A percentile compares a stretch with the other conserved stretches of the same genome.
These are phyloP conservation scores for Alectura lathami DNA, from an alignment of 2,113 vertebrate species.

Conservation along the genomic window DNA sequence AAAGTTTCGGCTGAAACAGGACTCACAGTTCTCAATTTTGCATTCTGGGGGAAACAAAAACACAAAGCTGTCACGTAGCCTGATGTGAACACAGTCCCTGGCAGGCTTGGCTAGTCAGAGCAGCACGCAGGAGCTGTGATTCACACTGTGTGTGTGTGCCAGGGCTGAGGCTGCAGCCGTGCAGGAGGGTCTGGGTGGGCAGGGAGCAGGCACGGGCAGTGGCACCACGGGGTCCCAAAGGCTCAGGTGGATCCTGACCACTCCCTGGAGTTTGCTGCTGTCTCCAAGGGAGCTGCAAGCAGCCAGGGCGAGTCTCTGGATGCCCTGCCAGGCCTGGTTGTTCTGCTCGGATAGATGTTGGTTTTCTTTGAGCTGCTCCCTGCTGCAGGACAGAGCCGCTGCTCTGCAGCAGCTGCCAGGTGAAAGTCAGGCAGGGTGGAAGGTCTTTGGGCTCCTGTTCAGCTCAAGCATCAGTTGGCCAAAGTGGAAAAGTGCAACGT, in stretches of 20 bases:
- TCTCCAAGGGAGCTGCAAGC: not conserved
- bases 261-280: not conserved
- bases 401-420: not conserved
- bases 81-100: not conserved
- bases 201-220: not conserved
- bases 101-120: not conserved
- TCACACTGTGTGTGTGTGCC: not conserved
- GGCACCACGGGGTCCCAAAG: not conserved
- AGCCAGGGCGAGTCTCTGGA: not conserved
- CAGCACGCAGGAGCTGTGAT: not conserved
- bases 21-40: conserved; percentile 98
- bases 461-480: not conserved
- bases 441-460: not conserved
- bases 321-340: not conserved
- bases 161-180: not conserved
- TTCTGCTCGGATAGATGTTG: not conserved
- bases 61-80: not conserved
- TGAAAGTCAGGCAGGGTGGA: not conserved
- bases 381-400: not conserved
- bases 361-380: not conserved
- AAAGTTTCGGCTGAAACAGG: conserved; percentile 97
- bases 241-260: not conserved
- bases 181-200: not conserved
- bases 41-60: conserved; percentile 83
- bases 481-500: not conserved